Percentiles rank a stretch among this genome's conserved stretches.
Evolutionary conservation across 2,797 vertebrate genomes (phyloP).

Genomic region (Sebastolobus altivelis): DNA sequence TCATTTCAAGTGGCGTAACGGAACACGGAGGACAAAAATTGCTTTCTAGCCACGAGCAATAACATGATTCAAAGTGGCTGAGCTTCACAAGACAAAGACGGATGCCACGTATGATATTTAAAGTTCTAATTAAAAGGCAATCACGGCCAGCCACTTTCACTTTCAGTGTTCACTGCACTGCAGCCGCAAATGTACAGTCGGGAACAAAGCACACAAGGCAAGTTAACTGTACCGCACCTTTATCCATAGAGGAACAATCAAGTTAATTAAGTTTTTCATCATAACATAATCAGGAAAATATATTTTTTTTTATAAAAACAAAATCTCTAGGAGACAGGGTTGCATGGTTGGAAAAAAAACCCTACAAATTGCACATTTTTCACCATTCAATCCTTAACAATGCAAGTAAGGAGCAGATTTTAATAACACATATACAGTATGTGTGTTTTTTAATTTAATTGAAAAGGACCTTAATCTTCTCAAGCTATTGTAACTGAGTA

Average conservation of each 20-base stretch:
- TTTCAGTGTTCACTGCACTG: background rate
- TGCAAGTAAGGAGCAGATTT: background rate
- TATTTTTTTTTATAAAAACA: too few species aligned
- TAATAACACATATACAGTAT: background rate
- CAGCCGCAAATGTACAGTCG: background rate
- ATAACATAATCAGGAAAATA: background rate
- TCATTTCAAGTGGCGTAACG: background rate
- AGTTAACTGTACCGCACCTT: background rate
- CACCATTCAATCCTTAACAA: too few species aligned
- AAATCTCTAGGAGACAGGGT: background rate
- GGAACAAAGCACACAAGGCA: background rate
- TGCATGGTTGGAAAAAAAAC: background rate
- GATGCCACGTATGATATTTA: background rate
- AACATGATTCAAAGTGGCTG: background rate
- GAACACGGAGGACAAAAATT: background rate
- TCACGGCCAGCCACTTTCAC: background rate
- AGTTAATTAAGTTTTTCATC: background rate
- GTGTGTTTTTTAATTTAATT: too few species aligned
- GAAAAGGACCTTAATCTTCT: too few species aligned
- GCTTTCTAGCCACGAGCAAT: background rate
- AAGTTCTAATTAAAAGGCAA: conserved; percentile 1
- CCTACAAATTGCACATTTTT: background rate
- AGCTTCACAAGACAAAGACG: background rate
- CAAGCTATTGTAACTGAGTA: too few species aligned
- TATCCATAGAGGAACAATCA: background rate